Evolutionary conservation across 2,797 vertebrate species (phyloP).

Genomic region (Brachyrhaphis roseni): DNA sequence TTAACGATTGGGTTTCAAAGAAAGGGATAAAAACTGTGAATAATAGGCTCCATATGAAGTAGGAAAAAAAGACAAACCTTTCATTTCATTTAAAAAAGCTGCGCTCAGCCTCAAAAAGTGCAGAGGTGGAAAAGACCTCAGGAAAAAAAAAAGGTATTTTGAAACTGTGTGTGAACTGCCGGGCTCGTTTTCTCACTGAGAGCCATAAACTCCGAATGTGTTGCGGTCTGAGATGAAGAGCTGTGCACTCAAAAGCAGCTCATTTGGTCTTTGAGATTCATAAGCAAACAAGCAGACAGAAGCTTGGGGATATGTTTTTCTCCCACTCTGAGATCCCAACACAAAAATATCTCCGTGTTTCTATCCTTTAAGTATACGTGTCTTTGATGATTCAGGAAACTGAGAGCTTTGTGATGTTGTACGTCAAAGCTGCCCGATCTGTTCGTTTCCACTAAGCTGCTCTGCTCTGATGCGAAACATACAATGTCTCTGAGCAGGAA

Average conservation of each 20-base stretch:
- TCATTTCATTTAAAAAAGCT: slow-evolving; percentile 48
- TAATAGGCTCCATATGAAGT: slow-evolving; percentile 17
- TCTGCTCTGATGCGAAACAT: slow-evolving; percentile 29
- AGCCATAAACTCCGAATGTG: slow-evolving; percentile 26
- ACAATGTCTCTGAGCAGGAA: slow-evolving; percentile 18
- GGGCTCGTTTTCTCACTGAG: slow-evolving; percentile 9
- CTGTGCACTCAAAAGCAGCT: slow-evolving; percentile 12
- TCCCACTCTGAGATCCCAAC: slow-evolving; percentile 28
- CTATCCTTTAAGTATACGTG: slow-evolving; percentile 22
- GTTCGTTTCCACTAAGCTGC: slow-evolving; percentile 29
- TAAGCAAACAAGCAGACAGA: slow-evolving; percentile 52
- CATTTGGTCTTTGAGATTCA: slow-evolving; percentile 51
- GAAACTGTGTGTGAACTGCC: slow-evolving; percentile 18
- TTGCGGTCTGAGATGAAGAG: slow-evolving; percentile 11
- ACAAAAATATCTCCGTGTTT: slow-evolving; percentile 35
- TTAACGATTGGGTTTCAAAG: not conserved
- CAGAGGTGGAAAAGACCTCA: slow-evolving; percentile 41
- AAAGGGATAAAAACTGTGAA: slow-evolving; percentile 9
- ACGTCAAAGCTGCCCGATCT: slow-evolving; percentile 23
- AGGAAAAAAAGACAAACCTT: slow-evolving; percentile 21
- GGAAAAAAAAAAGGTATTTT: slow-evolving; percentile 25
- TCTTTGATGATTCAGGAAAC: slow-evolving; percentile 43
- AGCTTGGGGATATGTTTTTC: slow-evolving; percentile 32
- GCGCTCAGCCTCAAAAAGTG: slow-evolving; percentile 39
- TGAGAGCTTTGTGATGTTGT: slow-evolving; percentile 29